Conservation (phyloP, 1,140 invertebrate genomes). For the Zaprionus davidi region DNA sequence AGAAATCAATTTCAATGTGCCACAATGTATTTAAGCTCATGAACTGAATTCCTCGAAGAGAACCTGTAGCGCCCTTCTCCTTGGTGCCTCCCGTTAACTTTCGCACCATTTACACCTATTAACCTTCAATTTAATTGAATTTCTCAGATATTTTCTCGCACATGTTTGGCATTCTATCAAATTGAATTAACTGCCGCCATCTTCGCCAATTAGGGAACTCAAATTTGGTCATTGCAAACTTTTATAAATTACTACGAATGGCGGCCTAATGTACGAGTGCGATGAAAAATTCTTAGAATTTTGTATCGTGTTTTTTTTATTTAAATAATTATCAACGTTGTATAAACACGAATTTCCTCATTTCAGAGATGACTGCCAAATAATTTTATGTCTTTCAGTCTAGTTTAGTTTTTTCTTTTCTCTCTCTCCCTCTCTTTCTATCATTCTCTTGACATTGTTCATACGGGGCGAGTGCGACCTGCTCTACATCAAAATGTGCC, state of each 20-base stretch:
- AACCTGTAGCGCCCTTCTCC: not conserved
- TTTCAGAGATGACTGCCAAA: constrained; percentile 27
- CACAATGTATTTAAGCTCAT: not conserved
- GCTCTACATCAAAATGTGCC: constrained; percentile 22
- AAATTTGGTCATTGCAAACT: constrained; percentile 1
- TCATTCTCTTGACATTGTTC: constrained; percentile 27
- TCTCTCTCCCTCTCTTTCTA: not conserved
- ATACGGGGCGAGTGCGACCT: constrained; percentile 31
- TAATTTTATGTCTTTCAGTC: constrained; percentile 3
- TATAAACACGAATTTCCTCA: constrained; percentile 45
- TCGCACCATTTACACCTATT: constrained; percentile 47
- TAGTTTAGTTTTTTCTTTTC: not conserved
- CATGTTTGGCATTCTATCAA: constrained; percentile 23
- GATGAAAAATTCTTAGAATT: not conserved
- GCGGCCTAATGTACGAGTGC: not conserved
- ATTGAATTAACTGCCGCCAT: constrained; percentile 16
- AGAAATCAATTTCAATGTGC: constrained; percentile 25
- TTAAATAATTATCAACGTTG: constrained; percentile 16
- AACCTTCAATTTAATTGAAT: constrained; percentile 56
- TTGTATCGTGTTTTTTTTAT: constrained; percentile 1
- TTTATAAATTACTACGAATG: not conserved
- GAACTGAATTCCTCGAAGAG: constrained; percentile 6
- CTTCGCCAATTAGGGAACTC: constrained; percentile 2
- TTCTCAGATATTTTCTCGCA: constrained; percentile 18
- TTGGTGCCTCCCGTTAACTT: not conserved